These are phyloP conservation scores for Ethmia dodecea DNA, from an alignment of 2,888 invertebrate genomes.

Conservation along the genomic window DNA sequence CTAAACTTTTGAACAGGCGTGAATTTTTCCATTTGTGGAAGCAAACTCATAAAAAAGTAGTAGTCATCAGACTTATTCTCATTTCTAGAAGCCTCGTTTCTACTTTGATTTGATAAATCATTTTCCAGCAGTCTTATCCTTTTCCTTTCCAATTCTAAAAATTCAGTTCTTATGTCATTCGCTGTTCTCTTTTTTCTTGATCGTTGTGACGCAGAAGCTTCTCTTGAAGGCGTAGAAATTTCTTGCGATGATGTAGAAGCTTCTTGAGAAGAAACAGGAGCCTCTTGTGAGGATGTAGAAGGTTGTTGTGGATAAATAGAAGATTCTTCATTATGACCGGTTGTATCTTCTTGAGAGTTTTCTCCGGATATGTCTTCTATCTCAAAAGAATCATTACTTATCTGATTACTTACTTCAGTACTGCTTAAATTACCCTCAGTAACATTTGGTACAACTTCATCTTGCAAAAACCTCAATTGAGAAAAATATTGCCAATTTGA, in stretches of 20 bases:
- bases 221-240: too few species aligned
- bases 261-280: too few species aligned
- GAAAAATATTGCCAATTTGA: conserved; percentile 18
- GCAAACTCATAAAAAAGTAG: conserved; percentile 17
- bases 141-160: conserved; percentile 20
- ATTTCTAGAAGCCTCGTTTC: conserved; percentile 13
- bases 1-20: conserved; percentile 18
- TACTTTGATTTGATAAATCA: conserved; percentile 16
- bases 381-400: too few species aligned
- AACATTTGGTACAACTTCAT: conserved; percentile 15
- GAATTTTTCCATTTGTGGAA: conserved; percentile 22
- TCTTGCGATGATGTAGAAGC: too few species aligned
- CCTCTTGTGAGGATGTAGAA: conserved; percentile 17
- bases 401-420: too few species aligned
- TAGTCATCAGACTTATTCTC: conserved; percentile 19
- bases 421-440: conserved; percentile 17
- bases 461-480: conserved; percentile 17
- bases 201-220: too few species aligned
- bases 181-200: conserved; percentile 18
- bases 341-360: conserved; percentile 19
- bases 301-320: conserved; percentile 17
- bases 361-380: conserved; percentile 11
- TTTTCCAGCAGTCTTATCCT: conserved; percentile 16
- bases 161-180: conserved; percentile 20
- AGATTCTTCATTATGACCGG: conserved; percentile 18